These are phyloP conservation scores for Aleadryas rufinucha DNA, from an alignment of 2,113 vertebrate genomes.

Conservation along the genomic window DNA sequence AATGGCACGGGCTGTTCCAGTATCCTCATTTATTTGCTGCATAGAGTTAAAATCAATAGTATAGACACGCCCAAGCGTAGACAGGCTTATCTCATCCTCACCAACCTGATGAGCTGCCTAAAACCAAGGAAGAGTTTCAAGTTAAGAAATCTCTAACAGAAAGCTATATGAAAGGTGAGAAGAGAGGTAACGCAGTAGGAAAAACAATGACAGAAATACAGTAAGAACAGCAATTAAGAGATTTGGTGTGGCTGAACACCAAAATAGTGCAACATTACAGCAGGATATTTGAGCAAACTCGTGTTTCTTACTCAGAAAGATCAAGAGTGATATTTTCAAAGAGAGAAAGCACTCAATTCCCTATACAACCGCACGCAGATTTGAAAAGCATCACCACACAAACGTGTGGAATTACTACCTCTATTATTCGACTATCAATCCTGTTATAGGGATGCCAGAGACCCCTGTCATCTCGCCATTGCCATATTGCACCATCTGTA, in stretches of 20 bases:
- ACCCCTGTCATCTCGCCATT: slow-evolving; percentile 96
- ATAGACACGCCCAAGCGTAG: slow-evolving; percentile 97
- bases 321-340: not conserved
- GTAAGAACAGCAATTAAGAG: not conserved
- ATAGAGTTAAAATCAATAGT: slow-evolving; percentile 99
- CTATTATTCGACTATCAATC: slow-evolving; percentile 98
- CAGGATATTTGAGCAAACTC: not conserved
- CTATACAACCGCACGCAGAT: not conserved
- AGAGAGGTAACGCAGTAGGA: not conserved
- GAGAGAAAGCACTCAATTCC: not conserved
- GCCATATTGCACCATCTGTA: slow-evolving; percentile 96
- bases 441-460: slow-evolving; percentile 99
- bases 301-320: not conserved
- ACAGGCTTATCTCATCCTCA: slow-evolving; percentile 99
- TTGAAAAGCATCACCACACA: not conserved
- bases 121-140: slow-evolving; percentile 56
- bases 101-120: slow-evolving; percentile 99
- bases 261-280: not conserved
- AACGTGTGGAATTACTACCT: slow-evolving; percentile 78
- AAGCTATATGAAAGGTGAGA: not conserved
- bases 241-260: not conserved
- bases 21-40: slow-evolving; percentile 99
- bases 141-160: not conserved
- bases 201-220: not conserved
- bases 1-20: slow-evolving; percentile 98